Evolutionary conservation across 2,888 invertebrate genomes (phyloP), one percentile per base, ranked within the genome.

Genomic region (Epinotia demarniana): DNA sequence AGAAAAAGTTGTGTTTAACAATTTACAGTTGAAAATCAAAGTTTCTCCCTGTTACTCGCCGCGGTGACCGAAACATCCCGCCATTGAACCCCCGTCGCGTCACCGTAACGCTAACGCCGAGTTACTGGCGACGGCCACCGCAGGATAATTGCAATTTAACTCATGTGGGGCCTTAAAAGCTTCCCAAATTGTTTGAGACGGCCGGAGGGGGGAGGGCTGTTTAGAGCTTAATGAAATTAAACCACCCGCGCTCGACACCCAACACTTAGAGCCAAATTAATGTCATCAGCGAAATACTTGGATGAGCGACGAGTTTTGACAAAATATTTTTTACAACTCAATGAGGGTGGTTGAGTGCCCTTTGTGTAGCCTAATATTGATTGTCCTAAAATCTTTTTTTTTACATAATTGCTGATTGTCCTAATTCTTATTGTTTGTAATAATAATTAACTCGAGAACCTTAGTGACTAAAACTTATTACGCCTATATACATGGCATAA

Each of bases 141-240:
- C 77, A 75, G 58, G 72, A 71, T 78, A 78, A 79, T 79, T 78
- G 75, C 78, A 79, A 78, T 81, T 80, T 79, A 79, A 80, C 79
- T 80, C 79, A 76, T 78, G 78, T 79, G 72, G 77, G 46, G 16
- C 77, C 78, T 76, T 79, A 80, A 81, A 81, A 81, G 80, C 80
- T 79, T 81, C 79, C 78, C 66, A 81, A 81, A 81, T 80, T 80
- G 80, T 80, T 78, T 68, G 77, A 80, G 80, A 80, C 80, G 78
- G 76, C 76, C n/a, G 72, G 67, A 39, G 57, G 19, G 23, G 18
- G 67, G 73, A 57, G 72, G 71, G 55, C 62, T 72, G 78, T 77
- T 77, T 80, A 58, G 61, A 72, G 76, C 72, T 72, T 78, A 79
- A 80, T 77, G 71, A 78, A 76, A 79, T 80, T 79, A 80, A 76